These are phyloP conservation scores for Channa maculata DNA, from an alignment of 2,113 vertebrate species.

Conservation along the genomic window DNA sequence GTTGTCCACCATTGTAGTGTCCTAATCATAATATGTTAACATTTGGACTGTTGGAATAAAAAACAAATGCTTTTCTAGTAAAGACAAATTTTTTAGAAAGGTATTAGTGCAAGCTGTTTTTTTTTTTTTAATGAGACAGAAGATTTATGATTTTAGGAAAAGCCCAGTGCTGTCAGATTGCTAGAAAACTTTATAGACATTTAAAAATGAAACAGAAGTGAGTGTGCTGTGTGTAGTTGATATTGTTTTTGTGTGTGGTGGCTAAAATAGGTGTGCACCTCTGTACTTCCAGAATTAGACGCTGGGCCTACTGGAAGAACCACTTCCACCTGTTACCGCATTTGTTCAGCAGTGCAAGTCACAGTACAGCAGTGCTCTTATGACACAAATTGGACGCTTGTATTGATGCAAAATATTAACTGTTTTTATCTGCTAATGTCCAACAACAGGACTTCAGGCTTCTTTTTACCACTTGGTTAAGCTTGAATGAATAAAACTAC, in stretches of 20 bases:
- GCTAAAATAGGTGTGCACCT: too few species aligned
- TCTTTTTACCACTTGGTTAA: too few species aligned
- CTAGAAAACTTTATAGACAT: too few species aligned
- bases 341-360: too few species aligned
- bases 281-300: not conserved
- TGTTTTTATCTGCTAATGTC: not conserved
- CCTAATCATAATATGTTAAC: not conserved
- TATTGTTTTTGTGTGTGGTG: too few species aligned
- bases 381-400: not conserved
- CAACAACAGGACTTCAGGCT: not conserved
- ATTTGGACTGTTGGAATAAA: not conserved
- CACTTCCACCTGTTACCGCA: not conserved
- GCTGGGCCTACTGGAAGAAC: not conserved
- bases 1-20: not conserved
- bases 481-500: not conserved
- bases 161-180: not conserved
- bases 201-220: too few species aligned
- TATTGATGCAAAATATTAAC: not conserved
- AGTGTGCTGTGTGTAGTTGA: too few species aligned
- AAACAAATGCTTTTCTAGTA: not conserved
- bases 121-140: not conserved
- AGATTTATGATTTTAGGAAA: not conserved
- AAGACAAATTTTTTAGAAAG: not conserved
- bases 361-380: too few species aligned
- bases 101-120: constrained; percentile 3